Evolutionary conservation across 2,797 vertebrate genomes (phyloP).

Genomic region (Tauraco hartlaubi): DNA sequence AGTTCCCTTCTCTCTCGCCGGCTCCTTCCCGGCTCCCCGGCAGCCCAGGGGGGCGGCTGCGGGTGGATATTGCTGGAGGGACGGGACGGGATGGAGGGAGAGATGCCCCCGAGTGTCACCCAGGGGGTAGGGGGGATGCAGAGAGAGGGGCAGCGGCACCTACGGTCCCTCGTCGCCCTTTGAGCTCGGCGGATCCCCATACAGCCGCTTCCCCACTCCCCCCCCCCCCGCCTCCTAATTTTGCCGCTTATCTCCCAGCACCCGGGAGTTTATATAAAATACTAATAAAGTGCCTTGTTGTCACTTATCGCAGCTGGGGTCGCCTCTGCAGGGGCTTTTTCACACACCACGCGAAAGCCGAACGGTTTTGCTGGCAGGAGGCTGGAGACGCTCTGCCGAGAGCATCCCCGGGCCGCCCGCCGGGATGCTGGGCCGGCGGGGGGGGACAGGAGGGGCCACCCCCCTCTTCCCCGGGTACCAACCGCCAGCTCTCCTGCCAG

Average conservation of each 20-base stretch:
- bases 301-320: neutral
- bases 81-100: neutral
- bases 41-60: neutral
- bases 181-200: neutral
- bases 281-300: conserved; percentile 17
- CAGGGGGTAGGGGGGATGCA: neutral
- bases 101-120: neutral
- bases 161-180: neutral
- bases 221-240: neutral
- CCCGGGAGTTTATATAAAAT: conserved; percentile 10
- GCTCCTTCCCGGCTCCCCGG: neutral
- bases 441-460: too few relatives aligned
- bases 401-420: neutral
- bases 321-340: neutral
- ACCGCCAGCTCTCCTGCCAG: neutral
- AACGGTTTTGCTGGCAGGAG: neutral
- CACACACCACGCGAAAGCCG: neutral
- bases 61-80: neutral
- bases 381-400: neutral
- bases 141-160: neutral
- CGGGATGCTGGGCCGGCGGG: neutral
- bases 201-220: neutral
- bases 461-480: neutral
- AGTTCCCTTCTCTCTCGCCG: neutral
- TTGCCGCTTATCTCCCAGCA: neutral